Percentiles rank a stretch among this genome's conserved stretches.
These are phyloP conservation scores for Phaenicophaeus curvirostris DNA, from an alignment of 2,797 vertebrate species.

Conservation along the genomic window DNA sequence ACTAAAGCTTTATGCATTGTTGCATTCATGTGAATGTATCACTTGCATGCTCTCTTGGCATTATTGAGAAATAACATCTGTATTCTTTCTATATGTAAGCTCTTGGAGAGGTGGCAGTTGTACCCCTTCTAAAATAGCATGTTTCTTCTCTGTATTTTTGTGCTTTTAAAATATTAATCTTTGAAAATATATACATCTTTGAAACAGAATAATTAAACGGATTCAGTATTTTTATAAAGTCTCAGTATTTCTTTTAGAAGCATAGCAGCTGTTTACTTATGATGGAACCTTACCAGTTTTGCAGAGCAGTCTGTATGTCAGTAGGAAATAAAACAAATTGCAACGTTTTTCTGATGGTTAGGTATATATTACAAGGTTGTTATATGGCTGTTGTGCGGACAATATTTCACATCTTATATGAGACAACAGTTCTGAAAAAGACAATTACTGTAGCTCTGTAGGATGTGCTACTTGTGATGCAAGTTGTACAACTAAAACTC, in stretches of 20 bases:
- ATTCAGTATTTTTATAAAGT: not conserved
- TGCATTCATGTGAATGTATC: not conserved
- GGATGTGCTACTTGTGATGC: not conserved
- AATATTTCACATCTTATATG: not conserved
- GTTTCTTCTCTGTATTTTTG: not conserved
- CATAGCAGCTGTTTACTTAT: not conserved
- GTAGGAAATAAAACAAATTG: not conserved
- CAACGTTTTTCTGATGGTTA: not conserved
- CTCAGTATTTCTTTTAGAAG: not conserved
- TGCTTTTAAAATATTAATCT: not conserved
- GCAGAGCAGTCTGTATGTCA: not conserved
- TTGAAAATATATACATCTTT: not conserved
- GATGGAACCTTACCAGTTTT: not conserved
- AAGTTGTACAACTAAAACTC: not conserved
- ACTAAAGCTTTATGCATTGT: not conserved
- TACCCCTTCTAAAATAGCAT: not conserved
- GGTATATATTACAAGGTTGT: not conserved
- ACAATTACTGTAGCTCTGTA: not conserved
- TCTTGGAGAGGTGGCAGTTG: not conserved
- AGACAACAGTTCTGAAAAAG: not conserved
- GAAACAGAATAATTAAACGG: not conserved
- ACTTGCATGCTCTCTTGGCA: not conserved
- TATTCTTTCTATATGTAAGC: not conserved
- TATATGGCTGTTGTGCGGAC: rapidly evolving
- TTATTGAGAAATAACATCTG: not conserved